A percentile compares a stretch with the other conserved stretches of the same genome.
These are phyloP conservation scores for Antheraea yamamai DNA, from an alignment of 2,888 invertebrate species.

Conservation along the genomic window DNA sequence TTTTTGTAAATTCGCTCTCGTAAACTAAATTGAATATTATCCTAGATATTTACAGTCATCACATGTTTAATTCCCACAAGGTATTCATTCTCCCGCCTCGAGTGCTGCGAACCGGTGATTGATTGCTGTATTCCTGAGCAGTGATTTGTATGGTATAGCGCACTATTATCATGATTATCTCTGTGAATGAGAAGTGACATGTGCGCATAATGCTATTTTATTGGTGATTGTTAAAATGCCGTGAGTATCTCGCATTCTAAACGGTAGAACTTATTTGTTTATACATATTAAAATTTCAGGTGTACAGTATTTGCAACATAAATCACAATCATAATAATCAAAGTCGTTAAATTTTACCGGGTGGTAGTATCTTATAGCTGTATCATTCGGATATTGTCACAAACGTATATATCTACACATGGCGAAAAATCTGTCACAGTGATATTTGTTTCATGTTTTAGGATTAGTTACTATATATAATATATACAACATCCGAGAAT, in stretches of 20 bases:
- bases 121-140: neutral
- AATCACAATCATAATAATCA: no score
- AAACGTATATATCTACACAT: no score
- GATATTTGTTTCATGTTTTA: no score
- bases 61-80: neutral
- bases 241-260: neutral
- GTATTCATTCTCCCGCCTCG: neutral
- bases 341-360: no score
- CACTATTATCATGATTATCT: neutral
- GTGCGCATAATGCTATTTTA: neutral
- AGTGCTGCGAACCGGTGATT: neutral
- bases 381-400: no score
- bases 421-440: no score
- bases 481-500: no score
- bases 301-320: neutral
- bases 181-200: conserved; percentile 3
- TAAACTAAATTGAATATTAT: neutral
- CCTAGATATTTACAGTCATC: neutral
- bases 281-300: neutral
- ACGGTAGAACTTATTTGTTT: neutral
- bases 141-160: neutral
- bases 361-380: no score
- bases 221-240: neutral
- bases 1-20: neutral
- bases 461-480: no score